Evolutionary conservation across 2,888 invertebrate genomes (phyloP).

Genomic region (Nomada ruficornis): DNA sequence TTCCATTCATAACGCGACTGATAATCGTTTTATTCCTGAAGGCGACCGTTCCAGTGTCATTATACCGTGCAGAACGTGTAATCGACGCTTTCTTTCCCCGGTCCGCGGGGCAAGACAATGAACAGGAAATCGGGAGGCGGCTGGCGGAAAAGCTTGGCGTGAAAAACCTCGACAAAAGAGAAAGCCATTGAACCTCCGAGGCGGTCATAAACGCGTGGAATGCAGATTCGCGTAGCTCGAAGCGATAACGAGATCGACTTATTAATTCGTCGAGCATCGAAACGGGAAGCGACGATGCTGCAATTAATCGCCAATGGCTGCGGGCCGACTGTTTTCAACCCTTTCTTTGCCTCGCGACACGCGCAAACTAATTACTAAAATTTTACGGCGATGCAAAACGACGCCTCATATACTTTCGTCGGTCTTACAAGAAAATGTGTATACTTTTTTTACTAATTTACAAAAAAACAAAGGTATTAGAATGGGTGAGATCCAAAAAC

Average conservation of each 20-base stretch:
- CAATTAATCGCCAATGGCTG: constrained; percentile 40
- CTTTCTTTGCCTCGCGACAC: no score
- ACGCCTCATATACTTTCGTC: no score
- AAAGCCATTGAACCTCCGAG: constrained; percentile 35
- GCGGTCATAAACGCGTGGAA: constrained; percentile 34
- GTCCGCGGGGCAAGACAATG: not conserved
- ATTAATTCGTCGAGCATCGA: constrained; percentile 28
- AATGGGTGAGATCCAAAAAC: no score
- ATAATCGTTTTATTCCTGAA: not conserved
- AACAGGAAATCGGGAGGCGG: constrained; percentile 16
- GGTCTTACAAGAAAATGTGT: no score
- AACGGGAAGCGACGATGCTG: not conserved
- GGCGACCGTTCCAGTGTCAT: not conserved
- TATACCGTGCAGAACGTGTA: not conserved
- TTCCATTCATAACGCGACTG: no score
- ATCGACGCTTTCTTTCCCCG: constrained; percentile 2
- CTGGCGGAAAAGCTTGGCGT: constrained; percentile 29
- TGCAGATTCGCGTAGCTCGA: constrained; percentile 19
- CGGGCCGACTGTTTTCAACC: no score
- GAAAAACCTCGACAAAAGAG: constrained; percentile 42
- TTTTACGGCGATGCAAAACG: no score
- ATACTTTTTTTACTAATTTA: no score
- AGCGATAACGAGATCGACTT: constrained; percentile 30
- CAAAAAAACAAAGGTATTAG: no score
- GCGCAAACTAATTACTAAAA: no score